These are phyloP conservation scores for Muntiacus muntjak DNA, from an alignment of 2,113 vertebrate genomes.

Conservation along the genomic window DNA sequence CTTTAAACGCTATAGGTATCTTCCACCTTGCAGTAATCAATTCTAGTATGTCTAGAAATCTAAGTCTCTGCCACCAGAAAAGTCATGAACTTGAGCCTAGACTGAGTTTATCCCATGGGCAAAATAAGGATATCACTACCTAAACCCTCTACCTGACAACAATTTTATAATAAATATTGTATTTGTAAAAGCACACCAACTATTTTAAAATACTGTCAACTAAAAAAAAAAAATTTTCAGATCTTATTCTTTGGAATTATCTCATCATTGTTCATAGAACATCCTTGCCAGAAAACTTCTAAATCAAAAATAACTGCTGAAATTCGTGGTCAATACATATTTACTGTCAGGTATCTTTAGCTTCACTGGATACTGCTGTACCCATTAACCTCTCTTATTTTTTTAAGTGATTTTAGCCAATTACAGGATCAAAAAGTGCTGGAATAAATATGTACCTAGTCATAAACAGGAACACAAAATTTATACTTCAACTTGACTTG, in stretches of 20 bases:
- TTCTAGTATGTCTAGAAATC: not conserved
- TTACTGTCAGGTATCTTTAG: not conserved
- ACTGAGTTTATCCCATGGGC: not conserved
- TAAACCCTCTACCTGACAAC: not conserved
- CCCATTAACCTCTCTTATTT: not conserved
- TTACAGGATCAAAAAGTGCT: not conserved
- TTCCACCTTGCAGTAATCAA: not conserved
- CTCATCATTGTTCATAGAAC: not conserved
- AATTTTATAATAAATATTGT: not conserved
- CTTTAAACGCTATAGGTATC: not conserved
- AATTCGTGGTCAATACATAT: not conserved
- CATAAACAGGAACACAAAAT: not conserved
- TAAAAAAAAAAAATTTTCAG: not conserved
- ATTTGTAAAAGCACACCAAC: not conserved
- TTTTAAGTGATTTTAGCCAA: not conserved
- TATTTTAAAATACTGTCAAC: not conserved
- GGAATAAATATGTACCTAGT: not conserved
- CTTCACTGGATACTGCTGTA: not conserved
- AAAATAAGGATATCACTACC: not conserved
- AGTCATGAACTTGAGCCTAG: not conserved
- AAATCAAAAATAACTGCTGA: not conserved
- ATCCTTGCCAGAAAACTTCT: not conserved
- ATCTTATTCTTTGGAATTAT: not conserved
- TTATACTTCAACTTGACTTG: not conserved
- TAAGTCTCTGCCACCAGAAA: not conserved